These are phyloP conservation scores for Alligator mississippiensis DNA, from an alignment of 2,113 vertebrate genomes.

Conservation along the genomic window DNA sequence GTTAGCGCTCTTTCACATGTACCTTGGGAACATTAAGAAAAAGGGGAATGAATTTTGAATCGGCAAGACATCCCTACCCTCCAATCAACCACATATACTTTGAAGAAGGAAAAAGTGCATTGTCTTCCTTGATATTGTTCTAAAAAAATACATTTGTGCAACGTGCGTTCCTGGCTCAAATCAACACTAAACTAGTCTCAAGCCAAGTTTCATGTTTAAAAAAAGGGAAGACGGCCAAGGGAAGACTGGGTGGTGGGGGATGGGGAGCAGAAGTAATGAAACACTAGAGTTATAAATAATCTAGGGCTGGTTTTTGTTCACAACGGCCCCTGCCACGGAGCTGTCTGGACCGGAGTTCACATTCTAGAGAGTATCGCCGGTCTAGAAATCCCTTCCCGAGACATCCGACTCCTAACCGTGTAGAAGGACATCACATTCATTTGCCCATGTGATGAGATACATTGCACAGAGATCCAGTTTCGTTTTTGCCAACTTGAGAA, in stretches of 20 bases:
- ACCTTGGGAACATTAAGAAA: not conserved
- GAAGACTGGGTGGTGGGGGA: not conserved
- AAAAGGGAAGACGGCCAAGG: not conserved
- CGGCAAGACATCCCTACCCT: not conserved
- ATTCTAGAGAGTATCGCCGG: not conserved
- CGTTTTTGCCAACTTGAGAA: not conserved
- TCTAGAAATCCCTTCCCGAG: not conserved
- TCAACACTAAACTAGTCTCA: not conserved
- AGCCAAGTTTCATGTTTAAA: not conserved
- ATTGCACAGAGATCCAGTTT: accelerated
- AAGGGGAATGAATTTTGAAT: not conserved
- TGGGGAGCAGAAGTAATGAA: no score
- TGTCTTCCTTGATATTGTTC: not conserved
- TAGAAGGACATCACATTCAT: not conserved
- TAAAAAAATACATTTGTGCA: accelerated
- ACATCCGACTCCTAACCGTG: no score
- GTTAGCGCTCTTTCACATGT: not conserved
- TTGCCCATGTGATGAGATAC: not conserved
- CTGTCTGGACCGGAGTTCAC: not conserved
- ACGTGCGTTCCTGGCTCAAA: not conserved
- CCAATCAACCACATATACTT: not conserved
- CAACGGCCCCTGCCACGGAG: not conserved
- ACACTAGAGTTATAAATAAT: no score
- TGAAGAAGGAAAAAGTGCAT: not conserved
- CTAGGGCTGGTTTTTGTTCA: not conserved